Evolutionary conservation across 2,113 vertebrate genomes (phyloP).

Genomic region (Oxygymnocypris stewartii): DNA sequence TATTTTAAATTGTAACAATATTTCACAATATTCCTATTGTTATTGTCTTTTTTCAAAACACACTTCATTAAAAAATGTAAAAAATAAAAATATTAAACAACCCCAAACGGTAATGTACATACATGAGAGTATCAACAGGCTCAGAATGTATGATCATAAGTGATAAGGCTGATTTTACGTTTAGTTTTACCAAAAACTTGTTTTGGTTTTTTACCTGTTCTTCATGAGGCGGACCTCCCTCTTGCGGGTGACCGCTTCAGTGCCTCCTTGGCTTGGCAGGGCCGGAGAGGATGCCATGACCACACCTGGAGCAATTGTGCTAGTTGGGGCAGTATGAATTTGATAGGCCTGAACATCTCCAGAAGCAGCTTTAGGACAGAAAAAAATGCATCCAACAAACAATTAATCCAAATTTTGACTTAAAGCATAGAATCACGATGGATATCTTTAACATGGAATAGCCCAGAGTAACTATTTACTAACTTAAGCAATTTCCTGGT

Average conservation of each 20-base stretch:
- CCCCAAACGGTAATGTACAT: not conserved
- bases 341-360: constrained; percentile 98
- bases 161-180: not conserved
- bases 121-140: not conserved
- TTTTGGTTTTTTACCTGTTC: constrained; percentile 81
- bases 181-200: not conserved
- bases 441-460: not conserved
- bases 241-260: constrained; percentile 94
- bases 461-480: not conserved
- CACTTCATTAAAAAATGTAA: too few species aligned
- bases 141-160: not conserved
- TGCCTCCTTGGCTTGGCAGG: constrained; percentile 82
- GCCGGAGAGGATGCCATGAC: constrained; percentile 95
- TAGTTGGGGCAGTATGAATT: constrained; percentile 92
- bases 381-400: not conserved
- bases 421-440: not conserved
- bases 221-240: constrained; percentile 98
- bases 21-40: not conserved
- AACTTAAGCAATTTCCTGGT: not conserved
- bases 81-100: not conserved
- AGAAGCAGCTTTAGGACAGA: constrained; percentile 80
- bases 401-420: not conserved
- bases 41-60: not conserved
- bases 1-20: not conserved
- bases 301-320: constrained; percentile 90